These are phyloP conservation scores for Leptopilina clavipes DNA, from an alignment of 1,140 invertebrate genomes.

Conservation along the genomic window DNA sequence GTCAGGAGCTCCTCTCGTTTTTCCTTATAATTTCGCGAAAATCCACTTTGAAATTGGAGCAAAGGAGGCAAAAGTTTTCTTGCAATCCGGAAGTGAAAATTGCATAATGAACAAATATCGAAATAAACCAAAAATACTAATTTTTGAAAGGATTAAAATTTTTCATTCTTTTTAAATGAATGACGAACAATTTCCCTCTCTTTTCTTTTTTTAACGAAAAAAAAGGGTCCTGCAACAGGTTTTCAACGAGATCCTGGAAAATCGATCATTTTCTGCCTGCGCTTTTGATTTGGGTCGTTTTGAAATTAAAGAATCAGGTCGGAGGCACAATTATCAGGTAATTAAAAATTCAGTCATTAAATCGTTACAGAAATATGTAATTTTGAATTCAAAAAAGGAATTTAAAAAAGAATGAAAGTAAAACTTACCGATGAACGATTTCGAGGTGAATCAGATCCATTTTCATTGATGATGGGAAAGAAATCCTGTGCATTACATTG, in stretches of 20 bases:
- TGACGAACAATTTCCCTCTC: too few relatives aligned
- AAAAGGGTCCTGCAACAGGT: conserved; percentile 29
- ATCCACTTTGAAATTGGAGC: not conserved
- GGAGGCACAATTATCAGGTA: not conserved
- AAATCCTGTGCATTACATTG: conserved; percentile 54
- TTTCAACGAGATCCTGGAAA: not conserved
- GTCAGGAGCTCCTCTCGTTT: conserved; percentile 36
- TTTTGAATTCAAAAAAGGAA: not conserved
- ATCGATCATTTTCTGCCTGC: conserved; percentile 21
- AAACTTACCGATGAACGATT: conserved; percentile 64
- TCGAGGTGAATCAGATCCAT: conserved; percentile 66
- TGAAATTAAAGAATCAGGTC: conserved; percentile 17
- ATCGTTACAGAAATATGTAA: not conserved
- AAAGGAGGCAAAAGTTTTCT: not conserved
- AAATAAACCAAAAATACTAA: too few relatives aligned
- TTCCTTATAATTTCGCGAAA: not conserved
- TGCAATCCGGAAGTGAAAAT: not conserved
- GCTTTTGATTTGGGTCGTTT: not conserved
- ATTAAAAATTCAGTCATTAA: too few relatives aligned
- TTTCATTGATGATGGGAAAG: conserved; percentile 70
- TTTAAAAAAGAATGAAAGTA: not conserved
- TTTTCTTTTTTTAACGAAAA: not conserved
- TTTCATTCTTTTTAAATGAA: not conserved
- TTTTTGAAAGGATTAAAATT: not conserved
- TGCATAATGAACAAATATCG: not conserved